Conservation (phyloP, 2,888 invertebrate genomes). For the Camptogramma bilineatum region DNA sequence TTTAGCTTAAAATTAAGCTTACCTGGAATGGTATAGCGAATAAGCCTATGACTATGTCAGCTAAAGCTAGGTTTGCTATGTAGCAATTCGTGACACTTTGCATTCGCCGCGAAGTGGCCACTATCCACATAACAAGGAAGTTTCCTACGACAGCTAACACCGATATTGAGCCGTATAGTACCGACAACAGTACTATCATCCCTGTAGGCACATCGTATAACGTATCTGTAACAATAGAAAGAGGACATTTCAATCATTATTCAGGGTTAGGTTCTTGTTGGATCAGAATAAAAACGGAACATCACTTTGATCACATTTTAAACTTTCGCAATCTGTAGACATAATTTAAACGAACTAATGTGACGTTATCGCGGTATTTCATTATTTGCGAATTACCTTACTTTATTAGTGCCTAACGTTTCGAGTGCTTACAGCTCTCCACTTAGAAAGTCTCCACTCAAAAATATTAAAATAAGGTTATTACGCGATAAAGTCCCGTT, state of each 20-base stretch:
- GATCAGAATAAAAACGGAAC: not conserved
- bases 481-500: too few relatives aligned
- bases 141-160: slow-evolving; percentile 93
- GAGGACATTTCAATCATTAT: not conserved
- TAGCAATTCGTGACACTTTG: slow-evolving; percentile 94
- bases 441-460: too few relatives aligned
- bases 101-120: slow-evolving; percentile 91
- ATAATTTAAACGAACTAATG: too few relatives aligned
- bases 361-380: too few relatives aligned
- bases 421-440: too few relatives aligned
- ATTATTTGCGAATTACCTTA: too few relatives aligned
- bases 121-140: slow-evolving; percentile 93
- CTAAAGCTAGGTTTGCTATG: slow-evolving; percentile 93
- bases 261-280: not conserved
- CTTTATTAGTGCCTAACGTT: too few relatives aligned
- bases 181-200: slow-evolving; percentile 89
- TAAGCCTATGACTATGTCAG: slow-evolving; percentile 94
- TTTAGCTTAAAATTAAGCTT: slow-evolving; percentile 44
- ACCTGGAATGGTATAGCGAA: slow-evolving; percentile 93
- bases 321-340: too few relatives aligned
- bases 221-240: slow-evolving; percentile 76
- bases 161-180: slow-evolving; percentile 93
- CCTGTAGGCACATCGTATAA: slow-evolving; percentile 91
- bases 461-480: too few relatives aligned
- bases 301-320: too few relatives aligned